phyloP scores from a whole-genome alignment of 2,888 invertebrate genomes.

The Latrodectus hesperus region DNA sequence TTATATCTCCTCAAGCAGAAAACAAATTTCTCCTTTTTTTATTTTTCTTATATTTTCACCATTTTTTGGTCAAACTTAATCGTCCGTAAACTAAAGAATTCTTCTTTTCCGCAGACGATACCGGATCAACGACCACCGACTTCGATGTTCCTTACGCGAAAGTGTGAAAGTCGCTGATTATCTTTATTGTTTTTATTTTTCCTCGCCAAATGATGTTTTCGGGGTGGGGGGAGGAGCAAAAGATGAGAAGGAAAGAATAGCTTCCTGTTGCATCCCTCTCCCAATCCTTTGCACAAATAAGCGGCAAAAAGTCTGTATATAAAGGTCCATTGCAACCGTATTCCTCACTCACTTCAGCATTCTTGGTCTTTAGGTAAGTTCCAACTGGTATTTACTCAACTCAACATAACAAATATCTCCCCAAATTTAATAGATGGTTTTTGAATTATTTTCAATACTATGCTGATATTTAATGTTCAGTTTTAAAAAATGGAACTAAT shows the following conservation, averaged over 20 bases:
- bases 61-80: constrained; percentile 9
- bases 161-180: neutral
- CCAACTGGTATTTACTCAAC: too few relatives aligned
- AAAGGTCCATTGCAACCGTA: neutral
- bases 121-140: constrained; percentile 36
- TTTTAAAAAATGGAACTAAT: too few relatives aligned
- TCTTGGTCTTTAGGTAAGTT: neutral
- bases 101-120: constrained; percentile 19
- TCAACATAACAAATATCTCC: too few relatives aligned
- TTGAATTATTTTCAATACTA: neutral
- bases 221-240: constrained; percentile 6
- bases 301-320: constrained; percentile 24
- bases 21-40: constrained; percentile 11
- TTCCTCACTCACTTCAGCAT: neutral
- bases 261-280: constrained; percentile 35
- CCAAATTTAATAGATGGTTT: neutral
- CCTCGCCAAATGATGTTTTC: neutral
- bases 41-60: neutral
- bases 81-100: constrained; percentile 36
- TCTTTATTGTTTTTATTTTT: too few relatives aligned
- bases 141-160: neutral
- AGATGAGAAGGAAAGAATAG: constrained; percentile 41
- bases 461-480: too few relatives aligned
- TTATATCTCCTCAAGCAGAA: neutral
- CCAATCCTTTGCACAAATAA: neutral